Conservation (phyloP, 64 coral and sea anemone genomes). For the Trachythela sp. region DNA sequence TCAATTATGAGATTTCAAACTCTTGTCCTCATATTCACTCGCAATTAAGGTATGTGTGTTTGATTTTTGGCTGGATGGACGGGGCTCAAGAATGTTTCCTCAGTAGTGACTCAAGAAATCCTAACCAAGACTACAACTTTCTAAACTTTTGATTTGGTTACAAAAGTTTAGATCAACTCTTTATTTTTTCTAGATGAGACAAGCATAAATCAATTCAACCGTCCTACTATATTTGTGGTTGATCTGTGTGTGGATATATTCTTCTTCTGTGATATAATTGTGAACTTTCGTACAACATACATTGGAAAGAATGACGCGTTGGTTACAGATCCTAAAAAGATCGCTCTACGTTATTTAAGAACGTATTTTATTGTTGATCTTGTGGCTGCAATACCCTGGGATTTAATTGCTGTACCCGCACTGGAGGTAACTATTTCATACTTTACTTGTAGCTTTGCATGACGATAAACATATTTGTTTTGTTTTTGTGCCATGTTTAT, state of each 20-base stretch:
- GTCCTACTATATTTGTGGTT: conserved; percentile 46
- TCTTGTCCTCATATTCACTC: too few relatives aligned
- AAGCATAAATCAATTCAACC: neutral
- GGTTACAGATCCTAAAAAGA: conserved; percentile 78
- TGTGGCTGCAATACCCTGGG: conserved; percentile 96
- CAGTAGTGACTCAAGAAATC: too few relatives aligned
- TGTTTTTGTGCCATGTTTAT: too few relatives aligned
- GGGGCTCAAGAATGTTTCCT: too few relatives aligned
- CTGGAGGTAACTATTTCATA: conserved; percentile 9
- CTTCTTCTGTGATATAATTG: conserved; percentile 89
- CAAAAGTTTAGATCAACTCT: too few relatives aligned
- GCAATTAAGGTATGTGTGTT: too few relatives aligned
- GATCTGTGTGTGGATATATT: conserved; percentile 77
- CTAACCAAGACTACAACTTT: too few relatives aligned
- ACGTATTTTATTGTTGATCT: conserved; percentile 90
- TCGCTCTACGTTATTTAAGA: conserved; percentile 82
- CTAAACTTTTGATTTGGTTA: too few relatives aligned
- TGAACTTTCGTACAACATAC: conserved; percentile 94
- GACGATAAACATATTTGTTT: too few relatives aligned
- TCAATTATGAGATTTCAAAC: too few relatives aligned
- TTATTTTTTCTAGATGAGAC: neutral
- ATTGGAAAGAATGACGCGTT: conserved; percentile 71
- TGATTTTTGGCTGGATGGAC: too few relatives aligned
- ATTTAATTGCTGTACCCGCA: conserved; percentile 52
- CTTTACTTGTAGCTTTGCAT: too few relatives aligned